Evolutionary conservation across 2,888 invertebrate species (phyloP), one percentile per base, ranked within the genome.

Genomic region (Torymus aiolomorphi): DNA sequence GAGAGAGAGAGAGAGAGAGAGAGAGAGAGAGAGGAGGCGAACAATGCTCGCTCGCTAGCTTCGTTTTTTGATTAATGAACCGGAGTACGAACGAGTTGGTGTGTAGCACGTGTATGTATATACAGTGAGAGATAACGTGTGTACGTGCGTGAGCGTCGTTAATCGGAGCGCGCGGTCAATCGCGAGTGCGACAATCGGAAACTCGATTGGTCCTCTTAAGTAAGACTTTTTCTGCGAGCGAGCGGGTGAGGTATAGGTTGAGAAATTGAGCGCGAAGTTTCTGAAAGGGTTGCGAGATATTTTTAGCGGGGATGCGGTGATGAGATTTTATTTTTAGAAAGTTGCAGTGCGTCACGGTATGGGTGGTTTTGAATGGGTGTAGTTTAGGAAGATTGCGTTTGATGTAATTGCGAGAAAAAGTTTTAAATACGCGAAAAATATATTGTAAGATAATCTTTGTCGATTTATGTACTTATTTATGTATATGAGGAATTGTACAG

Each of bases 41-140:
- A n/a, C 16, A 65, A 31, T 18, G 8, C 65, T 24, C 59, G 57
- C 8, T 31, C n/a, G 61, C n/a, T 52, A 54, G 20, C 31, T 72
- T 67, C 78, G 79, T 65, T 80, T 75, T 82, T 82, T 82, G 83
- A 85, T 84, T 83, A 85, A 86, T 82, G 86, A 86, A 80, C 80
- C 74, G 62, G 72, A 66, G 79, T 80, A 10, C 5, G 81, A 83
- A 82, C 80, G 82, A 83, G 76, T 75, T 62, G 75, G 56, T 74
- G 8, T 42, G 31, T 31, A 42, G 8, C 42, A 1, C 42, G 8
- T 42, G 42, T 42, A 42, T 42, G 8, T 42, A 42, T 42, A 8
- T 8, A 42, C 8, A 31, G 20, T 2, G 20, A 20, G 42, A 57
- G 54, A 57, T 12, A 20, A 42, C 14, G 18, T 14, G 71, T 20